Evolutionary conservation across 2,113 vertebrate genomes (phyloP), one percentile per base, ranked within the genome.

Genomic region (Struthio camelus): DNA sequence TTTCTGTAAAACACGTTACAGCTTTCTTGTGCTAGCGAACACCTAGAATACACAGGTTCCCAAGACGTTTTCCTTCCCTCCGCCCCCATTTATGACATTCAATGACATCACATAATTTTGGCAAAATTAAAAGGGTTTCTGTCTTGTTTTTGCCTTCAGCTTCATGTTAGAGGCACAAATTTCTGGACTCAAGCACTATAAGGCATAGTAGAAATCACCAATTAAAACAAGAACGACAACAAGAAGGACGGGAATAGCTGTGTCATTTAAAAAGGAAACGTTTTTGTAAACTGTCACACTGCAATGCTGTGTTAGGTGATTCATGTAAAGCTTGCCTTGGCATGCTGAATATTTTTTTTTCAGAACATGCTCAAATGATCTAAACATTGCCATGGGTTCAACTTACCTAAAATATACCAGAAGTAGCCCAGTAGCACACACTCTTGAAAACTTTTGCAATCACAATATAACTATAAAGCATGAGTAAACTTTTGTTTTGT

Each of bases 151-250:
- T 98, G 97, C 97, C 97, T 97, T 97, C 96, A 91, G 94, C 89
- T 97, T 98, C 93, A 93, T 67, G 51, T 93, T 87, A 97, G 97
- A 98, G 98, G 98, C 98, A 98, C 98, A 96, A 89, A 97, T 95
- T 97, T 98, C 95, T 97, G 90, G 94, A 97, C 92, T 97, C 96
- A 92, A 98, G 95, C 97, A 98, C 96, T 98, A 92, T 98, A 99
- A 99, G 98, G 98, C 98, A 98, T 98, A 97, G 97, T 97, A 97
- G 97, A 98, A 98, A 98, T 95, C 91, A 97, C 87, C 94, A 93
- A 95, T 95, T 97, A 94, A 79, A 96, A 95, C 65, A 95, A 69
- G 89, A 71, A 38, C 44, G 24, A 3, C 80, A 92, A 5, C 64
- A 90, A 14, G 64, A 7, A 64, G 22, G 46, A 46, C 91, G 92